Percentiles rank a stretch among this genome's conserved stretches.
Evolutionary conservation across 2,888 invertebrate genomes (phyloP).

Genomic region (Lithophane semibrunnea): DNA sequence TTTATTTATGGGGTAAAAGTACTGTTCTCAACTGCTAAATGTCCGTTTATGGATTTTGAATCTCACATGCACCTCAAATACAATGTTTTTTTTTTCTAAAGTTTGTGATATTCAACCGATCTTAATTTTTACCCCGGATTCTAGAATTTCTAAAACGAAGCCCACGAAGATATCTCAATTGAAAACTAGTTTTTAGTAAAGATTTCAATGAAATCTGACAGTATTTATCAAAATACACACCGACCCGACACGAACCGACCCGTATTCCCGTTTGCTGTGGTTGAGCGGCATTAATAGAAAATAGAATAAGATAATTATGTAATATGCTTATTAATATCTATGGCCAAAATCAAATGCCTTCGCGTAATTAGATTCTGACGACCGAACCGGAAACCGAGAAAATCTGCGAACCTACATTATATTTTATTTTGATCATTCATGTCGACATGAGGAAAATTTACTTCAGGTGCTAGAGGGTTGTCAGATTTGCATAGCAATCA

Average conservation of each 20-base stretch:
- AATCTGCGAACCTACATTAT: constrained; percentile 23
- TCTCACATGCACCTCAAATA: not conserved
- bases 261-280: not conserved
- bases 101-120: not conserved
- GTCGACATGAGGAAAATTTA: constrained; percentile 44
- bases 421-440: constrained; percentile 49
- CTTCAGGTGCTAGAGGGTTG: constrained; percentile 12
- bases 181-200: not conserved
- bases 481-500: constrained; percentile 59
- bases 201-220: not conserved
- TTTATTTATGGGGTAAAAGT: not conserved
- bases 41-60: not conserved
- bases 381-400: not conserved
- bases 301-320: not conserved
- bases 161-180: not conserved
- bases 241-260: accelerated
- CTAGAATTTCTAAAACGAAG: not conserved
- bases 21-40: not conserved
- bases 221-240: not conserved
- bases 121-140: not conserved
- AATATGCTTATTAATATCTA: not conserved
- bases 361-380: constrained; percentile 5
- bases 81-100: too few species aligned
- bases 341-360: not conserved
- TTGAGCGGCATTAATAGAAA: not conserved